These are phyloP conservation scores for Bursaphelenchus okinawaensis DNA, from an alignment of 2,888 invertebrate species.

Conservation along the genomic window DNA sequence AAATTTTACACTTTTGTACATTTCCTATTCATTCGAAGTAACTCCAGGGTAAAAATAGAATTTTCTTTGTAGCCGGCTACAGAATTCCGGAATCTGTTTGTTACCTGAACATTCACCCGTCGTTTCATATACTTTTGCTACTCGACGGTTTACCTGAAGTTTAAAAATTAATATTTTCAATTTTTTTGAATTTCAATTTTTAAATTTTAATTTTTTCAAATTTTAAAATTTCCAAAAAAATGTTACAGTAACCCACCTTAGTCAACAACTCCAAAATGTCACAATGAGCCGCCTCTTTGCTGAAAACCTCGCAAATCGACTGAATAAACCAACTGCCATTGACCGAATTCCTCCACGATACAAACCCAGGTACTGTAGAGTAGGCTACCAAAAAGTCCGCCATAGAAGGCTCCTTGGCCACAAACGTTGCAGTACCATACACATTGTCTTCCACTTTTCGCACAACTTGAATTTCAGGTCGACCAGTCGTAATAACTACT, in stretches of 20 bases:
- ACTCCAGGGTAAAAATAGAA: conserved; percentile 56
- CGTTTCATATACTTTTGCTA: conserved; percentile 19
- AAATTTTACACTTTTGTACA: too few relatives aligned
- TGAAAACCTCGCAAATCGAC: conserved; percentile 51
- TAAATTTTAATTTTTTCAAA: not conserved
- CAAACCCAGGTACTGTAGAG: conserved; percentile 53
- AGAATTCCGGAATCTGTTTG: conserved; percentile 44
- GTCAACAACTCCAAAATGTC: conserved; percentile 43
- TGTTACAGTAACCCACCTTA: conserved; percentile 28
- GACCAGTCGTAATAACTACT: too few relatives aligned
- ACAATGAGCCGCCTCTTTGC: conserved; percentile 30
- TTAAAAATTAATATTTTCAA: not conserved
- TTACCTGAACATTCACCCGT: conserved; percentile 7
- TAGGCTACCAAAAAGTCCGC: conserved; percentile 56
- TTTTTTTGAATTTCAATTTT: not conserved
- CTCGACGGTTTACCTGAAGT: conserved; percentile 26
- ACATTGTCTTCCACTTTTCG: too few relatives aligned
- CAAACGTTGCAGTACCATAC: not conserved
- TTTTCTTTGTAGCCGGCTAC: conserved; percentile 40
- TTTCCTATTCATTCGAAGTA: conserved; percentile 12
- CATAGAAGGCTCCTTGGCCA: conserved; percentile 36
- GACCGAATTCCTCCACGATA: conserved; percentile 55
- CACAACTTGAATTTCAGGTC: too few relatives aligned
- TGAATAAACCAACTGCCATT: conserved; percentile 57
- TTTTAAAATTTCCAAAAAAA: not conserved